Conservation (phyloP, 2,797 vertebrate genomes). For the Phrynocephalus vlangalii region DNA sequence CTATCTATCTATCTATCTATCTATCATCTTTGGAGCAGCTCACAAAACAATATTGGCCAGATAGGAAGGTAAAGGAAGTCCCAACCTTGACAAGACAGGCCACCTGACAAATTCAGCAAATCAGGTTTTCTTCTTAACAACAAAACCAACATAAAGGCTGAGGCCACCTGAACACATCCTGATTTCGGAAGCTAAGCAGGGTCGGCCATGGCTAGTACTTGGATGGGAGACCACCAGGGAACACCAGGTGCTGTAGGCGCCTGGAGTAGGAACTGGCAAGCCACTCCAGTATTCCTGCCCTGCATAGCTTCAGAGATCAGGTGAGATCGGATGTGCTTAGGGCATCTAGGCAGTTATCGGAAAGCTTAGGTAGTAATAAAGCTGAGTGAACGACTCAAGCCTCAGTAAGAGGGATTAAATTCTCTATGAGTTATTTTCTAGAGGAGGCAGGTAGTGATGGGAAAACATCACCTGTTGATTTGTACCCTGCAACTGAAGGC, state of each 20-base stretch:
- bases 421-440: slow-evolving; percentile 6
- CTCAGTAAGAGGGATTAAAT: neutral
- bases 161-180: neutral
- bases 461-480: neutral
- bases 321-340: too few species aligned
- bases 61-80: neutral
- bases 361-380: neutral
- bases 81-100: neutral
- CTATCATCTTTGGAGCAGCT: neutral
- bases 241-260: too few species aligned
- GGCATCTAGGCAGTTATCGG: too few species aligned
- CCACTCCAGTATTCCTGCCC: too few species aligned
- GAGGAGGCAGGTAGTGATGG: neutral
- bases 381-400: neutral
- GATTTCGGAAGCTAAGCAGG: too few species aligned
- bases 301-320: too few species aligned
- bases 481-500: neutral
- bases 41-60: neutral
- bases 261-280: too few species aligned
- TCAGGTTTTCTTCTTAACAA: neutral
- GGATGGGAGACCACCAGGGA: too few species aligned
- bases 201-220: too few species aligned
- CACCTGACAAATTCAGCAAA: neutral
- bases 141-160: neutral
- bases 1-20: too few species aligned